Conservation (phyloP, 2,888 invertebrate genomes). For the Melieria crassipennis region DNA sequence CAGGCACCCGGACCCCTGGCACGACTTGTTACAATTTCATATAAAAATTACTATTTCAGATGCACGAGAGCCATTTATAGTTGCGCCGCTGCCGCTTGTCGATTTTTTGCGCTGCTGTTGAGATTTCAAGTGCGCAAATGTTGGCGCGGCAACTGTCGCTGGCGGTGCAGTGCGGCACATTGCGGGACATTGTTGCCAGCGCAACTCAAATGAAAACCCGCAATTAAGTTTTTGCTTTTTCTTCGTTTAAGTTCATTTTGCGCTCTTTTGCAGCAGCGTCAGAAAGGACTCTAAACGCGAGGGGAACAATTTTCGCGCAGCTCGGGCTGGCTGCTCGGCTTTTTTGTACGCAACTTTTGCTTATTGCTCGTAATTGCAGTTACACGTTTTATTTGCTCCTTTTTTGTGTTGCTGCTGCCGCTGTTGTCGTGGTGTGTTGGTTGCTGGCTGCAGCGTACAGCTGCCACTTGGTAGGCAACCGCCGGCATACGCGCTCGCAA, state of each 20-base stretch:
- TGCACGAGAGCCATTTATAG: slow-evolving; percentile 44
- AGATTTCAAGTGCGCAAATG: slow-evolving; percentile 55
- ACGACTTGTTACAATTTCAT: slow-evolving; percentile 40
- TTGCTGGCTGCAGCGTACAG: slow-evolving; percentile 30
- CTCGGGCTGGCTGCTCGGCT: slow-evolving; percentile 35
- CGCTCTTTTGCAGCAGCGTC: slow-evolving; percentile 12
- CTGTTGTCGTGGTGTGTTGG: neutral
- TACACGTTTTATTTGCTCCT: slow-evolving; percentile 45
- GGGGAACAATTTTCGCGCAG: slow-evolving; percentile 20
- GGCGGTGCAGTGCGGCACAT: no score
- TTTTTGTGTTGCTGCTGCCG: slow-evolving; percentile 17
- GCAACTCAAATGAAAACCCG: slow-evolving; percentile 50
- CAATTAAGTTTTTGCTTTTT: slow-evolving; percentile 49
- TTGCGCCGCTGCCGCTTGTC: slow-evolving; percentile 10
- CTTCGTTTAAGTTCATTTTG: slow-evolving; percentile 4
- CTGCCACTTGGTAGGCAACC: slow-evolving; percentile 23
- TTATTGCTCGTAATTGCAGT: slow-evolving; percentile 60
- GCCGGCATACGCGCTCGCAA: neutral
- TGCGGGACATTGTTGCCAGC: slow-evolving; percentile 29
- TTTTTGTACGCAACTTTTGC: slow-evolving; percentile 54
- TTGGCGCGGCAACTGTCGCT: slow-evolving; percentile 17
- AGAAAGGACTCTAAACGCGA: slow-evolving; percentile 13
- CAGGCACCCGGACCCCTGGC: slow-evolving; percentile 43
- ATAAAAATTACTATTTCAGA: no score
- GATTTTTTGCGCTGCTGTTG: neutral